A percentile compares a stretch with the other conserved stretches of the same genome.
Conservation (phyloP, 2,888 invertebrate genomes). For the Acrobasis suavella region DNA sequence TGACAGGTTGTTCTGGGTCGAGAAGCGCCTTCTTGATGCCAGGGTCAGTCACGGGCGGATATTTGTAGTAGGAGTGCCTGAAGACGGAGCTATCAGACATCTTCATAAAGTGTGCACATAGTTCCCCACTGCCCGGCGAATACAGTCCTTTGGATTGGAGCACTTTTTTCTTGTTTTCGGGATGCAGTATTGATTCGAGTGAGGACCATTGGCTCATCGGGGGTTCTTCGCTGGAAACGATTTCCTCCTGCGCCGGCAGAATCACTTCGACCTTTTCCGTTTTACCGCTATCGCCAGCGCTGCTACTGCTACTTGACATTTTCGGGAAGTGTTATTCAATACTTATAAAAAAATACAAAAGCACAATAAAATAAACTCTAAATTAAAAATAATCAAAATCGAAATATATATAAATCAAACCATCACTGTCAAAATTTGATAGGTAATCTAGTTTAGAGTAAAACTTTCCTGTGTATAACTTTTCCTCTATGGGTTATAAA, state of each 20-base stretch:
- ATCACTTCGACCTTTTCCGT: slow-evolving; percentile 15
- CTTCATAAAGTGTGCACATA: slow-evolving; percentile 44
- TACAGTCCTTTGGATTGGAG: slow-evolving; percentile 38
- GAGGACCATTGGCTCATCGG: slow-evolving; percentile 50
- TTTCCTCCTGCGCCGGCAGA: background rate
- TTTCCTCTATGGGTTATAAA: no score
- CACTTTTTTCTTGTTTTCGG: slow-evolving; percentile 39
- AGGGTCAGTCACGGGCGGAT: slow-evolving; percentile 49
- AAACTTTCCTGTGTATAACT: no score
- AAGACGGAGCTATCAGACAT: slow-evolving; percentile 45
- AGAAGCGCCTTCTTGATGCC: slow-evolving; percentile 47
- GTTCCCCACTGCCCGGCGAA: slow-evolving; percentile 45
- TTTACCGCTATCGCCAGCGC: slow-evolving; percentile 8
- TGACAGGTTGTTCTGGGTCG: slow-evolving; percentile 33
- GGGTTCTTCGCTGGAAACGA: slow-evolving; percentile 26
- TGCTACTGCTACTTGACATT: slow-evolving; percentile 8
- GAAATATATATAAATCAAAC: background rate
- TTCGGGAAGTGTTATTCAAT: background rate
- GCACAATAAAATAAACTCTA: background rate
- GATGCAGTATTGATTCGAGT: slow-evolving; percentile 32
- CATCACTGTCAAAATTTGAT: background rate
- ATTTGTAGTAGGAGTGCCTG: slow-evolving; percentile 44
- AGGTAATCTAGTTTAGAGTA: no score
- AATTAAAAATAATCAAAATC: background rate
- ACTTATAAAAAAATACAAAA: slow-evolving; percentile 1